Conservation (phyloP, 2,888 invertebrate genomes). For the Tipula lateralis region DNA sequence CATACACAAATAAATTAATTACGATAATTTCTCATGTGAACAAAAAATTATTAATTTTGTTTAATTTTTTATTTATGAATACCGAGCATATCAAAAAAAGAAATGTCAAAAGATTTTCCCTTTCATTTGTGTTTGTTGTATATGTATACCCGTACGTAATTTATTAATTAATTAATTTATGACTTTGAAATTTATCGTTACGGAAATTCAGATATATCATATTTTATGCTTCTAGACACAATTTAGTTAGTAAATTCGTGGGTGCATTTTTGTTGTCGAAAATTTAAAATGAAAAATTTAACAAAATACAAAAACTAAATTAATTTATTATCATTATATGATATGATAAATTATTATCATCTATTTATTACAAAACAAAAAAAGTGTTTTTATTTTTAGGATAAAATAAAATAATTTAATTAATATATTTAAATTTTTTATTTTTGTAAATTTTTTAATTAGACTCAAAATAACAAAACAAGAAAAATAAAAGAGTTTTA, state of each 20-base stretch:
- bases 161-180: slow-evolving; percentile 26
- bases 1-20: neutral
- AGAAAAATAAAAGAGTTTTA: neutral
- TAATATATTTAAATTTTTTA: neutral
- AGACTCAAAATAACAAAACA: neutral
- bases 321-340: slow-evolving; percentile 12
- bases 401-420: neutral
- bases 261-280: neutral
- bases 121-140: neutral
- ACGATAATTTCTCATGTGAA: neutral
- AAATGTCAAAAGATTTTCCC: neutral
- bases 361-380: neutral
- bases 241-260: neutral
- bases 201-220: slow-evolving; percentile 27
- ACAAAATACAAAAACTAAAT: neutral
- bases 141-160: neutral
- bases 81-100: too few species aligned
- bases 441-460: neutral
- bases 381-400: neutral
- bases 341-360: neutral
- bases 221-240: neutral
- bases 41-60: neutral
- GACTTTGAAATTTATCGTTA: slow-evolving; percentile 16
- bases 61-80: neutral
- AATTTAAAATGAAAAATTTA: neutral